phyloP scores from a whole-genome alignment of 2,797 vertebrate species.

The Sebastes wilsoni region DNA sequence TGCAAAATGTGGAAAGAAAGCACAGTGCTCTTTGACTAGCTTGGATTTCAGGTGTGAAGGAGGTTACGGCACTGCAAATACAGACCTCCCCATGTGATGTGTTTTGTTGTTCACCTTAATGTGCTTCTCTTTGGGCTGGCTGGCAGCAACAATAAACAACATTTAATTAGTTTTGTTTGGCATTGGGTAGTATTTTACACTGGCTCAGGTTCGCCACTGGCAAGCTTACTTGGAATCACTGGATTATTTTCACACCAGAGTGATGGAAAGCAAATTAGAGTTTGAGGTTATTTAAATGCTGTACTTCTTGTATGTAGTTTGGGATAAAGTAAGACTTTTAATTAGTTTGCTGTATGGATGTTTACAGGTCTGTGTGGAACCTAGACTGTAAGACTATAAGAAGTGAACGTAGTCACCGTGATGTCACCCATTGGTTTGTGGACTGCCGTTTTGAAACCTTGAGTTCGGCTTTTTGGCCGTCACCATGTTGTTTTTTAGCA shows the following conservation, averaged over 20 bases:
- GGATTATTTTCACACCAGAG: conserved; percentile 47
- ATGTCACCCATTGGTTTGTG: too few species aligned
- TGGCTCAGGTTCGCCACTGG: conserved; percentile 47
- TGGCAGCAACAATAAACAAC: conserved; percentile 61
- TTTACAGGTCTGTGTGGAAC: not conserved
- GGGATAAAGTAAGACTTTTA: conserved; percentile 6
- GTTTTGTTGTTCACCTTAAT: conserved; percentile 43
- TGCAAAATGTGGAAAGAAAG: not conserved
- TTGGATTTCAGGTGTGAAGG: conserved; percentile 2
- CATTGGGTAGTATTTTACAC: conserved; percentile 44
- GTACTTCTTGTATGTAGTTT: not conserved
- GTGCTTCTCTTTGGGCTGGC: conserved; percentile 35
- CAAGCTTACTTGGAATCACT: conserved; percentile 45
- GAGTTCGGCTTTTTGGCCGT: too few species aligned
- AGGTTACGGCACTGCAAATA: not conserved
- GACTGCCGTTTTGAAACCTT: too few species aligned
- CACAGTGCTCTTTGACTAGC: not conserved
- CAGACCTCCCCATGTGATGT: conserved; percentile 26
- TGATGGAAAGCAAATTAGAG: conserved; percentile 23
- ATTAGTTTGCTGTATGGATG: not conserved
- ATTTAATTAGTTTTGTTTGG: conserved; percentile 65
- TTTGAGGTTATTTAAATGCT: conserved; percentile 26
- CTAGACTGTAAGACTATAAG: too few species aligned
- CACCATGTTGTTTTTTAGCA: too few species aligned
- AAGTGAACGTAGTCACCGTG: too few species aligned